phyloP scores from a whole-genome alignment of 2,888 invertebrate species.

The Cephus spinipes region DNA sequence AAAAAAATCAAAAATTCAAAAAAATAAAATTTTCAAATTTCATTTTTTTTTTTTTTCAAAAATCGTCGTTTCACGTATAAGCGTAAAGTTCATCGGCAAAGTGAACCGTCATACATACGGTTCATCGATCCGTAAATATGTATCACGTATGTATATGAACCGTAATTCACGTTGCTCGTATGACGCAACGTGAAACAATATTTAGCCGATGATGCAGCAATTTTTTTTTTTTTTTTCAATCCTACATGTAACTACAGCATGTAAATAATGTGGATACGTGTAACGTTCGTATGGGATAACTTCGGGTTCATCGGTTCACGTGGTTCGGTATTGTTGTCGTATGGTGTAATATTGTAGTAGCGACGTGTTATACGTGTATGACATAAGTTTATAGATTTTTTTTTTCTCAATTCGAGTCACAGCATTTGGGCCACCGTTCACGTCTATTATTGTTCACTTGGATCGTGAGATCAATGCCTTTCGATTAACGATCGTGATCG shows the following conservation, averaged over 20 bases:
- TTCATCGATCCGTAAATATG: background rate
- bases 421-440: conserved; percentile 4
- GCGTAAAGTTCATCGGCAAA: background rate
- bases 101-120: background rate
- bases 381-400: background rate
- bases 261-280: background rate
- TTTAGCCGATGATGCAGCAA: conserved; percentile 4
- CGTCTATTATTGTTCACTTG: background rate
- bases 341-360: background rate
- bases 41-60: background rate
- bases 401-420: background rate
- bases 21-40: background rate
- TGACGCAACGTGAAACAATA: background rate
- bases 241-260: background rate
- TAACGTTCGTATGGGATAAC: background rate
- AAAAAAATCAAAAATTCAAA: background rate
- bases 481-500: background rate
- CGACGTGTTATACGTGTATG: background rate
- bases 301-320: background rate
- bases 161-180: background rate
- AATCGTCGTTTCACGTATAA: background rate
- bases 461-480: background rate
- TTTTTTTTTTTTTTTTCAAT: background rate
- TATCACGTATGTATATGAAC: background rate
- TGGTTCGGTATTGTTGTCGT: background rate